These are phyloP conservation scores for Theropithecus gelada DNA, from an alignment of 2,113 vertebrate genomes.

Conservation along the genomic window DNA sequence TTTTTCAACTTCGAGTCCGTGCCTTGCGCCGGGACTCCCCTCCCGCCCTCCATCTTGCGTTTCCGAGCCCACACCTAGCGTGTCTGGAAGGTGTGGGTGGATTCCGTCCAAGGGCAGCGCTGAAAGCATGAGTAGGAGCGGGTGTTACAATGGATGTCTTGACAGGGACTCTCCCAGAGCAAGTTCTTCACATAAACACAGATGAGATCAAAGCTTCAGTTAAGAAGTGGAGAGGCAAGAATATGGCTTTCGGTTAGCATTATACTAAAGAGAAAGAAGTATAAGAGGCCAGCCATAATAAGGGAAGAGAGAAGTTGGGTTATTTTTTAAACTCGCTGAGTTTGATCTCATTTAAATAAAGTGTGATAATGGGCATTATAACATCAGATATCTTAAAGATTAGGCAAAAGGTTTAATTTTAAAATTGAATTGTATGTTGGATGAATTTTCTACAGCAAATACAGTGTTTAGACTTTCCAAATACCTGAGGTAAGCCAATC, in stretches of 20 bases:
- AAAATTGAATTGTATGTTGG: neutral
- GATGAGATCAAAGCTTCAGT: neutral
- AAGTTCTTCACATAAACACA: neutral
- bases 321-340: neutral
- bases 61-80: neutral
- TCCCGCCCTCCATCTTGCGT: slow-evolving; percentile 16
- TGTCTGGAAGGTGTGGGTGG: neutral
- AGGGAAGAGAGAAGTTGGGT: neutral
- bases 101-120: neutral
- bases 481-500: neutral
- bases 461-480: neutral
- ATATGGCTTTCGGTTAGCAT: neutral
- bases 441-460: neutral
- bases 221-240: neutral
- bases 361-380: neutral
- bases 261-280: neutral
- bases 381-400: neutral
- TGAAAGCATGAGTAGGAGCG: neutral
- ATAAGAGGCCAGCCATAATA: neutral
- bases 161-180: neutral
- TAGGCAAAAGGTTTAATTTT: neutral
- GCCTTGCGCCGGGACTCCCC: neutral
- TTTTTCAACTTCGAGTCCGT: neutral
- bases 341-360: neutral
- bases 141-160: neutral